Evolutionary conservation across 2,113 vertebrate genomes (phyloP), one percentile per base, ranked within the genome.

Genomic region (Cynocephalus volans): DNA sequence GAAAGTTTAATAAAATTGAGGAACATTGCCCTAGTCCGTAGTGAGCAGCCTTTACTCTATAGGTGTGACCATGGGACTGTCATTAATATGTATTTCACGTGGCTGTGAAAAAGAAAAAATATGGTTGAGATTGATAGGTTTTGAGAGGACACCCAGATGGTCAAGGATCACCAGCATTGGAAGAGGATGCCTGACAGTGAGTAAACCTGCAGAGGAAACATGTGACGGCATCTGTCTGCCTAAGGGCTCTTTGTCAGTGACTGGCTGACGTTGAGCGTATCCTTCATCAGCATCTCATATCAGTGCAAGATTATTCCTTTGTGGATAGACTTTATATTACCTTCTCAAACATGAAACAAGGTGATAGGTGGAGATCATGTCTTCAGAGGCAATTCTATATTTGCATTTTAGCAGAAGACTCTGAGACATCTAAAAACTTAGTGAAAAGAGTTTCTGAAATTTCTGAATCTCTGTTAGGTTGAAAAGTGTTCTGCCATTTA

Each of bases 351-450:
- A 36, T 23, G 28, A 92, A 90, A 85, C 17, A 75, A 80, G n/a
- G 48, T 80, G 48, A 81, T n/a, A 21, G 26, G n/a, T 94, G 8
- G 70, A 90, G 76, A 81, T 72, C 33, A 67, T 67, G 65, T 72
- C 70, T 93, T 97, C 81, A 93, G 77, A 77, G 67, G 8, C 36
- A 69, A 23, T 76, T 69, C 28, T 90, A 13, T 79, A 19, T 88
- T 95, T 92, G 33, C 54, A 54, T 95, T 72, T 95, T 88, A 90
- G n/a, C 65, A 94, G 60, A 84, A 88, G 56, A 75, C 58, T 91
- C 13, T 70, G 54, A 97, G 65, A 83, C 54, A 73, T 48, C 56
- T 80, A 75, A n/a, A 36, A 65, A 45, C 15, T 80, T 75, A 41
- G 18, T 72, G 31, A 80, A 95, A 80, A 67, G 45, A 85, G 85